phyloP scores from a whole-genome alignment of 2,888 invertebrate species.

The Homarus gammarus region DNA sequence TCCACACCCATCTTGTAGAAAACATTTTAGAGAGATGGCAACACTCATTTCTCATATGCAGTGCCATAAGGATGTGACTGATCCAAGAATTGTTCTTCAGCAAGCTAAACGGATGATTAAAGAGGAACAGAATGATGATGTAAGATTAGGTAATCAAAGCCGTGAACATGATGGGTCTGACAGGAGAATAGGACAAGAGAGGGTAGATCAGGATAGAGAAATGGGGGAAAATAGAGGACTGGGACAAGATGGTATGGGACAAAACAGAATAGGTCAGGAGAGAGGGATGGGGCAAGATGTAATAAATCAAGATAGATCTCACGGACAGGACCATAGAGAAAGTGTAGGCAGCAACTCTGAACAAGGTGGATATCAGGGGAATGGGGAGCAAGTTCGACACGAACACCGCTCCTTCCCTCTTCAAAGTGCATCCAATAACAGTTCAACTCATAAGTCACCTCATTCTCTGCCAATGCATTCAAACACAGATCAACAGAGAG shows the following conservation, averaged over 20 bases:
- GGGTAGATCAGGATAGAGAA: constrained; percentile 38
- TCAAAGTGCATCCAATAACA: constrained; percentile 19
- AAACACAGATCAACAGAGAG: constrained; percentile 28
- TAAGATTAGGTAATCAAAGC: constrained; percentile 21
- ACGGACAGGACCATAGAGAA: constrained; percentile 53
- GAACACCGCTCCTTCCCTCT: constrained; percentile 31
- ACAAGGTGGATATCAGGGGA: constrained; percentile 55
- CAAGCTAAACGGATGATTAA: constrained; percentile 74
- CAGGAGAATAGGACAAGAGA: constrained; percentile 44
- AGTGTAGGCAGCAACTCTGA: constrained; percentile 36
- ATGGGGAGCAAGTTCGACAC: constrained; percentile 47
- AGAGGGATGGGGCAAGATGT: constrained; percentile 40
- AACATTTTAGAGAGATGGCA: constrained; percentile 75
- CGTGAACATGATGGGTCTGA: constrained; percentile 25
- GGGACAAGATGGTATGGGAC: constrained; percentile 38
- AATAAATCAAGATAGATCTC: constrained; percentile 33
- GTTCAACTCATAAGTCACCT: constrained; percentile 48
- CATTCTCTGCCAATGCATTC: constrained; percentile 27
- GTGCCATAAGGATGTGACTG: constrained; percentile 75
- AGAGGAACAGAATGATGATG: constrained; percentile 69
- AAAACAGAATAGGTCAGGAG: constrained; percentile 39
- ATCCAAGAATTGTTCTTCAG: constrained; percentile 73
- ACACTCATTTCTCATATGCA: constrained; percentile 75
- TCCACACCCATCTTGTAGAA: constrained; percentile 74
- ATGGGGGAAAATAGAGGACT: constrained; percentile 23